Evolutionary conservation across 1,140 invertebrate species (phyloP).

Genomic region (Pinna nobilis): DNA sequence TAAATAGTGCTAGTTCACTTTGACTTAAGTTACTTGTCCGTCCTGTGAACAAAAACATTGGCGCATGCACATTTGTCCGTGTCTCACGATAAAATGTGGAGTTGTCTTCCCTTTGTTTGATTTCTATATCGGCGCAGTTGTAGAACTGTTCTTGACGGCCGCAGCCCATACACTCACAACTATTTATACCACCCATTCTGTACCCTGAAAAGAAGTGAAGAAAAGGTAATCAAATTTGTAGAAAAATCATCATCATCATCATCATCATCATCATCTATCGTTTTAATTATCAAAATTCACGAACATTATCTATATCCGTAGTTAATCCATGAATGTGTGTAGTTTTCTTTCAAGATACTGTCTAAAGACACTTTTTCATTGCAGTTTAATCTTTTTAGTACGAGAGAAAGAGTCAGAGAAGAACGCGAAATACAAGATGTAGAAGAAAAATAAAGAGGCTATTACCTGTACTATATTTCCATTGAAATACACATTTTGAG

Average conservation of each 20-base stretch:
- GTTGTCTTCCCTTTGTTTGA: conserved; percentile 59
- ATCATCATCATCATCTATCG: no score
- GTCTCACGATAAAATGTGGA: background rate
- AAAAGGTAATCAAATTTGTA: background rate
- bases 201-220: conserved; percentile 39
- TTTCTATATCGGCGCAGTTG: conserved; percentile 81
- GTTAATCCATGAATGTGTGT: background rate
- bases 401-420: background rate
- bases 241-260: no score
- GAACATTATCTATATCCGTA: no score
- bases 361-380: background rate
- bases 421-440: no score
- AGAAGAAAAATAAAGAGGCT: background rate
- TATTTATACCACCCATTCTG: conserved; percentile 44
- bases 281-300: no score
- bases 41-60: background rate
- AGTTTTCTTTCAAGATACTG: background rate
- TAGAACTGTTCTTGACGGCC: conserved; percentile 79
- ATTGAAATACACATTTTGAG: conserved; percentile 64
- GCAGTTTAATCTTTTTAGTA: background rate
- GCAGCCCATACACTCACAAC: conserved; percentile 62
- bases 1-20: background rate
- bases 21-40: background rate
- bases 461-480: conserved; percentile 61
- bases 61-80: background rate